Evolutionary conservation across 2,888 invertebrate genomes (phyloP), one percentile per base, ranked within the genome.

Genomic region (Seladonia tumulorum): DNA sequence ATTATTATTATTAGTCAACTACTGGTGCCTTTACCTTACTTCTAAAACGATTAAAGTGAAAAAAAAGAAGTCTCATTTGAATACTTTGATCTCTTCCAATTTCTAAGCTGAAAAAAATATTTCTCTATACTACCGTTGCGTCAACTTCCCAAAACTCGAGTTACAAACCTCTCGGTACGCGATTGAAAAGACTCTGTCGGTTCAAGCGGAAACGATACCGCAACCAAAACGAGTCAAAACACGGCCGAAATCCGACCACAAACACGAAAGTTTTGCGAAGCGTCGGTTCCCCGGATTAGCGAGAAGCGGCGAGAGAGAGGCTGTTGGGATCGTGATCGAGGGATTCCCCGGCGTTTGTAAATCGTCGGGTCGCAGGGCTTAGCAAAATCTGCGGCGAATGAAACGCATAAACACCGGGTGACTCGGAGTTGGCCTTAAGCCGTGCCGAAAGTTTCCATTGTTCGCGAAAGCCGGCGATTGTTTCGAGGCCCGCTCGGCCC

Each of bases 381-480:
- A 63, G 63, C 29, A 16, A n/a, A 68, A 22, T 10, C 68, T 68
- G 35, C 12, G 12, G 8, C 68, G 68, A 39, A 70, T 70, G 39
- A 25, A 42, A 68, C 47, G 18, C 47, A 47, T 68, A 76, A 80
- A 78, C 53, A 63, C 60, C 78, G 39, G 71, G 66, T 57, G 60
- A 72, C 63, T 47, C 39, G 18, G 5, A 12, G 60, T 66, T 39
- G 7, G 49, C 42, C n/a, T 22, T 8, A 14, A 7, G 25, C 71
- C 47, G 16, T 35, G 18, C 16, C 5, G 5, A 35, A 68, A 77
- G 29, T 63, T 82, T 74, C 70, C 25, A n/a, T 42, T 18, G 2
- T 22, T 8, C 22, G 35, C 18, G n/a, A 49, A 12, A 83, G 45
- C n/a, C 10, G 29, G 12, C 29, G 29, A 25, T 68, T 74, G 68